phyloP scores from a whole-genome alignment of 2,113 vertebrate species.

The Cochlearius cochlearius region DNA sequence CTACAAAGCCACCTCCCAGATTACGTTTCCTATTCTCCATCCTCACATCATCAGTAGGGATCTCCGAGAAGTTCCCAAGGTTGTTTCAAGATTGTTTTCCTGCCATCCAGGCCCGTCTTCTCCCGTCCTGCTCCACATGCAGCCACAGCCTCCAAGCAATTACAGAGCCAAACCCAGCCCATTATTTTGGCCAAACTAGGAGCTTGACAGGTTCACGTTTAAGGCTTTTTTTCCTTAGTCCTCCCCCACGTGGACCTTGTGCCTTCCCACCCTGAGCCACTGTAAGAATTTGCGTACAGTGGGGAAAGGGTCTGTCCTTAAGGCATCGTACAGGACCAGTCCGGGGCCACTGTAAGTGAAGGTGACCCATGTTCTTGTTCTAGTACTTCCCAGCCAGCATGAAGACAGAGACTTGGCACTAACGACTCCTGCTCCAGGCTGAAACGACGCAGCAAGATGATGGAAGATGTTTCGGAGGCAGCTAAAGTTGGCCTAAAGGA shows the following conservation, averaged over 20 bases:
- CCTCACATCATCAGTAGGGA: not conserved
- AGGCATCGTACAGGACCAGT: not conserved
- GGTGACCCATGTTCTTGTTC: not conserved
- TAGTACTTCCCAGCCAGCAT: not conserved
- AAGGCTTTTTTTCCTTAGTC: not conserved
- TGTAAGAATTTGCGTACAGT: not conserved
- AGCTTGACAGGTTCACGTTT: not conserved
- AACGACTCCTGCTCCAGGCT: not conserved
- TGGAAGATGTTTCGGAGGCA: not conserved
- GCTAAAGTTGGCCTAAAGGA: too few species aligned
- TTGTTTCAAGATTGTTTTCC: not conserved
- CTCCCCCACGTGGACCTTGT: not conserved
- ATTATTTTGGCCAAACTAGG: not conserved
- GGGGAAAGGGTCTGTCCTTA: not conserved
- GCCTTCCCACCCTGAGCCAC: not conserved
- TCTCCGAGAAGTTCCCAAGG: not conserved
- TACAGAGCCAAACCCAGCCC: not conserved
- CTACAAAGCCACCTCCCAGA: not conserved
- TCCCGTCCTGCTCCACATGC: fast-evolving
- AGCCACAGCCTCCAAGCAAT: not conserved
- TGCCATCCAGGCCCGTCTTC: not conserved
- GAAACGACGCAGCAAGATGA: not conserved
- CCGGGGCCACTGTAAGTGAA: fast-evolving
- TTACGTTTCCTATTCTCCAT: not conserved
- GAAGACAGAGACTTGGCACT: not conserved